Percentiles rank a stretch among this genome's conserved stretches.
Evolutionary conservation across 2,888 invertebrate genomes (phyloP).

Genomic region (Smittia sp.): DNA sequence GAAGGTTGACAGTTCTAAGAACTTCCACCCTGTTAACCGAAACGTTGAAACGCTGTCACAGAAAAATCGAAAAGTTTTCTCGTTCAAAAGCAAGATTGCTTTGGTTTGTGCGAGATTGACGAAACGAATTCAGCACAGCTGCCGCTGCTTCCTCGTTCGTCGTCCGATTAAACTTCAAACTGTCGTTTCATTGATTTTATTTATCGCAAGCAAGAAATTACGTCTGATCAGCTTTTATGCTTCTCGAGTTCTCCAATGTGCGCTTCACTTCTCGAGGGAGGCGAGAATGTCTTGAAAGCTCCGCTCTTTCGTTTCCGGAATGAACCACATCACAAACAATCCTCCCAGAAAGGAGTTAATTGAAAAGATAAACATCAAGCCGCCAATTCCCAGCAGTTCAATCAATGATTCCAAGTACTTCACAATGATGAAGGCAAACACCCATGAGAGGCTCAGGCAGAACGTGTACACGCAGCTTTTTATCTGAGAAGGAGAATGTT

Average conservation of each 20-base stretch:
- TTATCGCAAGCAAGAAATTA: too few species aligned
- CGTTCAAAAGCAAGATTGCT: too few species aligned
- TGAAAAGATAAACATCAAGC: conserved; percentile 17
- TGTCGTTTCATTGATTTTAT: too few species aligned
- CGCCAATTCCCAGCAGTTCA: neutral
- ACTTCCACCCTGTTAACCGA: too few species aligned
- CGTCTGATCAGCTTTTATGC: too few species aligned
- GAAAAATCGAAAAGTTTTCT: too few species aligned
- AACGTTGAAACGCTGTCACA: too few species aligned
- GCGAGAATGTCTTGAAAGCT: conserved; percentile 3
- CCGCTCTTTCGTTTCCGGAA: neutral
- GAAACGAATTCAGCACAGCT: too few species aligned
- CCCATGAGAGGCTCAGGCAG: neutral
- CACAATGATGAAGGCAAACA: neutral
- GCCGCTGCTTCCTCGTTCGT: too few species aligned
- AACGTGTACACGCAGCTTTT: neutral
- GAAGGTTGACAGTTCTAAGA: too few species aligned
- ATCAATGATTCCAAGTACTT: neutral
- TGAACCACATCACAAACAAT: neutral
- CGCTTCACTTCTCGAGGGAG: neutral
- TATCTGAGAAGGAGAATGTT: neutral
- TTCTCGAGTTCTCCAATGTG: neutral
- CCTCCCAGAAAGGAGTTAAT: neutral
- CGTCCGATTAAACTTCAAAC: too few species aligned
- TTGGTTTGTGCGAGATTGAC: too few species aligned